Conservation (phyloP, 2,113 vertebrate species). For the Leptodactylus fuscus region DNA sequence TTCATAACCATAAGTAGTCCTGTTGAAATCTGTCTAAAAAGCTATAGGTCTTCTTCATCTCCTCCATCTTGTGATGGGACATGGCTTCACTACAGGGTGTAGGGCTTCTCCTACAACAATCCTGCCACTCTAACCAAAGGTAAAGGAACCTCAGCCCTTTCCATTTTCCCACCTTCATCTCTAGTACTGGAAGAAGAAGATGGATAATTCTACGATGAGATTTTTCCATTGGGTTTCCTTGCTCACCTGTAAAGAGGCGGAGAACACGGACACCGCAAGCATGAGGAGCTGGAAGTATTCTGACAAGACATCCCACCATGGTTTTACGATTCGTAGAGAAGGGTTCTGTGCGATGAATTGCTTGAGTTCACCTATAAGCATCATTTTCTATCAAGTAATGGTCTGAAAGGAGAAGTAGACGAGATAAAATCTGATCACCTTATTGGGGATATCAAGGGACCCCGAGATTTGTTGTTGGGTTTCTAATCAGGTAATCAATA, state of each 20-base stretch:
- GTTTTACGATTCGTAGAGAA: conserved; percentile 51
- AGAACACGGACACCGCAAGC: conserved; percentile 46
- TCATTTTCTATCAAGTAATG: conserved; percentile 31
- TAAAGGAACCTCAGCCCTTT: background rate
- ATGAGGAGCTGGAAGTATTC: conserved; percentile 47
- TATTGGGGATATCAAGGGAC: too few relatives aligned
- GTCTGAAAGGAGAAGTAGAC: background rate
- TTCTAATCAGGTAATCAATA: too few relatives aligned
- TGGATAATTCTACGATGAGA: too few relatives aligned
- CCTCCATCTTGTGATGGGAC: too few relatives aligned
- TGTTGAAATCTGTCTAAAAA: too few relatives aligned
- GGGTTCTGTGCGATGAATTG: conserved; percentile 53
- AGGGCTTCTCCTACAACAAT: too few relatives aligned
- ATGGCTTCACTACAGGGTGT: too few relatives aligned
- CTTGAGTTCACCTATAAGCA: conserved; percentile 37
- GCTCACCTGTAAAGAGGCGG: conserved; percentile 47
- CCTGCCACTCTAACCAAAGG: background rate
- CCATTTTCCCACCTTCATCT: background rate
- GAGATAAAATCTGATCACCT: too few relatives aligned
- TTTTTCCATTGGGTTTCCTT: background rate
- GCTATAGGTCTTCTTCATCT: too few relatives aligned
- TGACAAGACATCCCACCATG: conserved; percentile 57
- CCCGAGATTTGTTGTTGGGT: too few relatives aligned
- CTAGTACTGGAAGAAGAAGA: too few relatives aligned
- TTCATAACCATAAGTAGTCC: too few relatives aligned